phyloP scores from a whole-genome alignment of 2,888 invertebrate genomes.

The Argyresthia albistria region DNA sequence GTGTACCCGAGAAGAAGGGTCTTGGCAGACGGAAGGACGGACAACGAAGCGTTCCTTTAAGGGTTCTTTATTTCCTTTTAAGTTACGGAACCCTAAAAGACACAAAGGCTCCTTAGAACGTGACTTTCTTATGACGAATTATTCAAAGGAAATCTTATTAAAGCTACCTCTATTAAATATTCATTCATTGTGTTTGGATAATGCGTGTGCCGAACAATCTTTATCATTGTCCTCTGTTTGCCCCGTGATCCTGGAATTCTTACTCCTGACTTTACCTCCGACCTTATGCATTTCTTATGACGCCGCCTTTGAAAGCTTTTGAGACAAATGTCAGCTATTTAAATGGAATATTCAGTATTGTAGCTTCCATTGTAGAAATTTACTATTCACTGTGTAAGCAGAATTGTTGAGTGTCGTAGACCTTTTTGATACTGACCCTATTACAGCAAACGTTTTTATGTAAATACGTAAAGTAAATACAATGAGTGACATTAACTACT shows the following conservation, averaged over 20 bases:
- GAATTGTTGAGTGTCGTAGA: constrained; percentile 31
- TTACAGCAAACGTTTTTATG: too few relatives aligned
- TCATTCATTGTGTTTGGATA: constrained; percentile 8
- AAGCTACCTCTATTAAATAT: constrained; percentile 12
- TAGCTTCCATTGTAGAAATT: constrained; percentile 51
- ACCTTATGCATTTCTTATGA: constrained; percentile 60
- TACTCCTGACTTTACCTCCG: constrained; percentile 27
- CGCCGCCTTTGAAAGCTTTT: constrained; percentile 42
- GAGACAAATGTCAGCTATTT: constrained; percentile 59
- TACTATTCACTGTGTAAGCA: constrained; percentile 53
- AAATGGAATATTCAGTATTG: constrained; percentile 60
- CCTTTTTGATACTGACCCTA: not conserved
- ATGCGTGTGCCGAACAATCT: constrained; percentile 4
- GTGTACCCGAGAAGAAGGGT: too few relatives aligned
- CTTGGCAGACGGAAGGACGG: too few relatives aligned
- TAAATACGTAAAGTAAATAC: too few relatives aligned
- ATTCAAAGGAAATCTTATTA: constrained; percentile 19
- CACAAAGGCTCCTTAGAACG: constrained; percentile 17
- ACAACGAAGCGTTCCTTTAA: too few relatives aligned
- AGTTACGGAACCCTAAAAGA: constrained; percentile 9
- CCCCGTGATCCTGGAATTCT: constrained; percentile 27
- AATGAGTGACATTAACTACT: too few relatives aligned
- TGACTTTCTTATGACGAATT: constrained; percentile 16
- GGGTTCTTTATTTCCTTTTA: too few relatives aligned
- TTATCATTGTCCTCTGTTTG: constrained; percentile 27